Conservation (phyloP, 2,113 vertebrate genomes). For the Stictonetta naevosa region DNA sequence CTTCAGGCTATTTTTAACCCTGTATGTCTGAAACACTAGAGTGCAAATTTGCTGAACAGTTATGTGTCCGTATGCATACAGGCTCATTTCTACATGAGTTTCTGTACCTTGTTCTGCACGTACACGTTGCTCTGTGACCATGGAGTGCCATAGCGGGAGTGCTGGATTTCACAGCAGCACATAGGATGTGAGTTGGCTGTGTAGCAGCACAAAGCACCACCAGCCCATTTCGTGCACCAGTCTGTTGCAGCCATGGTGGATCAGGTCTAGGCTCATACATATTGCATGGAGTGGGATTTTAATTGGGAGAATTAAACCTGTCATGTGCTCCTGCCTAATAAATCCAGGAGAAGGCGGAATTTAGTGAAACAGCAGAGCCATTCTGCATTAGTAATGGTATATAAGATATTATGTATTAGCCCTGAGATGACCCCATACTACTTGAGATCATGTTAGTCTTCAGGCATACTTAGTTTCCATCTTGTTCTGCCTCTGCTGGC, state of each 20-base stretch:
- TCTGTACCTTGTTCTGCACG: neutral
- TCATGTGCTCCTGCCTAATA: neutral
- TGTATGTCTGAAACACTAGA: neutral
- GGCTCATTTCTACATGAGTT: neutral
- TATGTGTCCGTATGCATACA: neutral
- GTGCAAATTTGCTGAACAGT: neutral
- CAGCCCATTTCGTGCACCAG: neutral
- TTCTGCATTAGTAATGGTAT: neutral
- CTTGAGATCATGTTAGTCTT: neutral
- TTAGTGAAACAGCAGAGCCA: neutral
- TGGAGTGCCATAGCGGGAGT: neutral
- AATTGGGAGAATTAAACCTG: neutral
- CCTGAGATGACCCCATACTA: neutral
- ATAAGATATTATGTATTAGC: neutral
- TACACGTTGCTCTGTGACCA: neutral
- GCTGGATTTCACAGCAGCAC: neutral
- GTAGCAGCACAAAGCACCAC: neutral
- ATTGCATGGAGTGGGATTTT: neutral
- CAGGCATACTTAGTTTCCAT: neutral
- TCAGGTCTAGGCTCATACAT: neutral
- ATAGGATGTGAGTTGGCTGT: neutral
- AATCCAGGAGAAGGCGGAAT: neutral
- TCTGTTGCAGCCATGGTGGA: neutral
- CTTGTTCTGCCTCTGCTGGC: neutral
- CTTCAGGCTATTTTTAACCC: neutral